Base-by-base conservation (phyloP, 2,113 vertebrate species). In the Cnemophilus loriae region DNA sequence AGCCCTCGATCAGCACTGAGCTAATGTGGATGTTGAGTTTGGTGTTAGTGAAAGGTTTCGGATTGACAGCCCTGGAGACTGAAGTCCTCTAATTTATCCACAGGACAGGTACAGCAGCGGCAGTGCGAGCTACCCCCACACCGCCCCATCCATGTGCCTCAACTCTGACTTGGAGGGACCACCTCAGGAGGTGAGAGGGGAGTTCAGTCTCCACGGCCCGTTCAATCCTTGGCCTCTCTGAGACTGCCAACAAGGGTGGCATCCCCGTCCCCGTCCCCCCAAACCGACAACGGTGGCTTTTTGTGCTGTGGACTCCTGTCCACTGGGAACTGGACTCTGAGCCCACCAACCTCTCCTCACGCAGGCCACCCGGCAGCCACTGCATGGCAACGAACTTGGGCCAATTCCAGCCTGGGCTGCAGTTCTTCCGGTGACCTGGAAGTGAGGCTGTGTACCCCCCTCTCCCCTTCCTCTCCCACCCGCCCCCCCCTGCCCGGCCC, bases 61-160 rank as follows among this genome's bases (percentile, higher is more conserved):
- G 98, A 98, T 98, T 98, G 98, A 97, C 97, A 98, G 98, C 98
- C 98, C 98, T 98, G 98, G 98, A 98, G 98, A 98, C 98, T 98
- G 98, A 98, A 98, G 98, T 97, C 98, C 98, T 98, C 98, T 98
- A 98, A 96, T 98, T 98, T 98, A 98, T 98, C 98, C 98, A 98
- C 98, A 98, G 98, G 98, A 98, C 98, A 98, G 98, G 98, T 98
- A 98, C 98, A 98, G 96, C 98, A 98, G 97, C 98, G 97, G 98
- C 98, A 98, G 96, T 98, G 97, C 97, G 97, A 98, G 90, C 98
- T 98, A 98, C 98, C 98, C 98, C 98, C 98, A 97, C 97, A 97
- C 98, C 98, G 97, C 98, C 98, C 98, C 98, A 97, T 96, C 98
- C 97, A 98, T 98, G 98, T 98, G 98, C 98, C 98, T 98, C 98